phyloP scores from a whole-genome alignment of 2,113 vertebrate genomes.

The Grallaria varia region DNA sequence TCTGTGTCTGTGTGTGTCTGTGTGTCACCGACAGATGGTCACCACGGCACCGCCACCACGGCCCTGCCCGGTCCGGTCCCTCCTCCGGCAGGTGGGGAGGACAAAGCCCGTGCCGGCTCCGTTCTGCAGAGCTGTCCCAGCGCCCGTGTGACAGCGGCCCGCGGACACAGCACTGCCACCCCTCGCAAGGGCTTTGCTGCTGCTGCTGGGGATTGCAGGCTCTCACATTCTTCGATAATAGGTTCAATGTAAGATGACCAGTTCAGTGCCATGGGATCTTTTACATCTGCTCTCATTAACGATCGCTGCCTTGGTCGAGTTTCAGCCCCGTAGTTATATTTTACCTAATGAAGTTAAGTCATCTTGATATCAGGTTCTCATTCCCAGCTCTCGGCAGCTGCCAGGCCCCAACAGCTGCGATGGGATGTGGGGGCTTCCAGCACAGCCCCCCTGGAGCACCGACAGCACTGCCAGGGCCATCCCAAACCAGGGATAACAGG shows the following conservation, averaged over 20 bases:
- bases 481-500: too few species aligned
- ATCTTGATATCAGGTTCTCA: neutral
- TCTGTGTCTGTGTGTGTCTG: too few species aligned
- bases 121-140: neutral
- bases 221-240: neutral
- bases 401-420: neutral
- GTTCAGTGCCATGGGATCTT: neutral
- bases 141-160: neutral
- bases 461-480: too few species aligned
- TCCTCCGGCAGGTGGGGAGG: neutral
- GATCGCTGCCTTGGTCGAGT: neutral
- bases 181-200: neutral
- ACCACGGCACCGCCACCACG: rapidly evolving
- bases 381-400: neutral
- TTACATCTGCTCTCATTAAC: neutral
- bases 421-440: neutral
- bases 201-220: neutral
- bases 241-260: neutral
- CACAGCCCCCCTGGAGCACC: too few species aligned
- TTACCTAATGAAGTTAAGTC: neutral
- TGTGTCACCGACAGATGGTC: too few species aligned
- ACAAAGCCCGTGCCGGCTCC: neutral
- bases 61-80: rapidly evolving
- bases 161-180: neutral
- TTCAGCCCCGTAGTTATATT: neutral